Evolutionary conservation across 2,797 vertebrate species (phyloP).

Genomic region (Kryptolebias ocellatus): DNA sequence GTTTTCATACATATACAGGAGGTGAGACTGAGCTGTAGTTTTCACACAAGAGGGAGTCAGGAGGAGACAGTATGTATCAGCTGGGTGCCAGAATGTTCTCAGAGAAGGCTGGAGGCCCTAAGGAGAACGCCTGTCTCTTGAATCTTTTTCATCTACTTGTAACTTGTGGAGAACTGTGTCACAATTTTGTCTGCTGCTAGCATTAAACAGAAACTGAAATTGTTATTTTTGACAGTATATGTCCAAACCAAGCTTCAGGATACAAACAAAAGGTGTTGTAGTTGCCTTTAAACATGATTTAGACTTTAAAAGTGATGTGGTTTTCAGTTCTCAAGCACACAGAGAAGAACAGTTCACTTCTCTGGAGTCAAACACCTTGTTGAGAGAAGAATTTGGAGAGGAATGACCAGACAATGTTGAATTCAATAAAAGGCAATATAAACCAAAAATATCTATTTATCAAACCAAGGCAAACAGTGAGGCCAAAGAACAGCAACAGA

Average conservation of each 20-base stretch:
- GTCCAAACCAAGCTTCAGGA: not conserved
- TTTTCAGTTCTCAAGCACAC: not conserved
- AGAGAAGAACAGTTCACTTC: too few species aligned
- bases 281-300: not conserved
- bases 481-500: too few species aligned
- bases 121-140: constrained; percentile 27
- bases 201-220: not conserved
- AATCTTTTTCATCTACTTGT: constrained; percentile 48
- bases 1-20: constrained; percentile 33
- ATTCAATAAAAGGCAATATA: not conserved
- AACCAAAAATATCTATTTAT: too few species aligned
- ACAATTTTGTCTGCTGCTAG: constrained; percentile 6
- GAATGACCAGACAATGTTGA: too few species aligned
- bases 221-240: not conserved
- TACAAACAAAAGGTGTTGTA: too few species aligned
- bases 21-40: constrained; percentile 57
- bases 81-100: constrained; percentile 68
- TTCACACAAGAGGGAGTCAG: constrained; percentile 64
- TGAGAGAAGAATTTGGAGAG: too few species aligned
- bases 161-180: constrained; percentile 44
- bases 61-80: constrained; percentile 63
- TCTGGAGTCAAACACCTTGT: too few species aligned
- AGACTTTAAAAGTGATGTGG: too few species aligned
- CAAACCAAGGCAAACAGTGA: too few species aligned
- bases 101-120: constrained; percentile 40